A percentile compares a stretch with the other conserved stretches of the same genome.
phyloP scores from a whole-genome alignment of 2,888 invertebrate genomes.

The Catocala fraxini region DNA sequence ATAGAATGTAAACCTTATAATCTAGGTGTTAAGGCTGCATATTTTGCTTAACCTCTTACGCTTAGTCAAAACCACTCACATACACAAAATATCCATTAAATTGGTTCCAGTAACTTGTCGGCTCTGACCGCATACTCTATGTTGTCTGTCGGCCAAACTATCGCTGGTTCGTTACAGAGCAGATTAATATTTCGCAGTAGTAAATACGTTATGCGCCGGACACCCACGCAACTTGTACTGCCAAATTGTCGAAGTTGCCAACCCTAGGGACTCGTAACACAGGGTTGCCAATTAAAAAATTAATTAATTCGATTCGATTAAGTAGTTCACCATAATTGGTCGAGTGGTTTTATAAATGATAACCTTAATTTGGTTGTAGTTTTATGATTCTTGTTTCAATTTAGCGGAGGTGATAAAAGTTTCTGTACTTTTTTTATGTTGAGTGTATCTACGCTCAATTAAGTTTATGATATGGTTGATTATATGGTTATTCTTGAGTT shows the following conservation, averaged over 20 bases:
- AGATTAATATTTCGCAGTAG: constrained; percentile 85
- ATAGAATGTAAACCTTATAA: too few relatives aligned
- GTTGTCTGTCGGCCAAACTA: constrained; percentile 69
- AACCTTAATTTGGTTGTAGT: constrained; percentile 29
- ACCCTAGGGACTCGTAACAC: constrained; percentile 68
- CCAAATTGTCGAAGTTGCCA: constrained; percentile 83
- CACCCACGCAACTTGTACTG: constrained; percentile 75
- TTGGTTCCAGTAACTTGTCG: constrained; percentile 31
- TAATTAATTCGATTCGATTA: constrained; percentile 48
- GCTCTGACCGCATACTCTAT: constrained; percentile 61
- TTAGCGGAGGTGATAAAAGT: constrained; percentile 7
- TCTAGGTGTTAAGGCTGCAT: too few relatives aligned
- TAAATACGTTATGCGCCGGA: constrained; percentile 84
- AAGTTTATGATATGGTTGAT: too few relatives aligned
- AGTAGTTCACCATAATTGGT: constrained; percentile 43
- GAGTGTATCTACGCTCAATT: neutral
- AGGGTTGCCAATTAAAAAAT: constrained; percentile 59
- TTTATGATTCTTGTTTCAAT: constrained; percentile 23
- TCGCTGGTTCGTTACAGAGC: constrained; percentile 76
- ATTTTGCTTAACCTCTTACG: too few relatives aligned
- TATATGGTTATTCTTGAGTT: too few relatives aligned
- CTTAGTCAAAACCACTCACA: neutral
- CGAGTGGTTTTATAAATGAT: constrained; percentile 34
- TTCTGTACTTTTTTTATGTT: constrained; percentile 1
- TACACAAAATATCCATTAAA: constrained; percentile 16